phyloP scores from a whole-genome alignment of 1,140 invertebrate genomes.

The Tetramorium parvispinum region DNA sequence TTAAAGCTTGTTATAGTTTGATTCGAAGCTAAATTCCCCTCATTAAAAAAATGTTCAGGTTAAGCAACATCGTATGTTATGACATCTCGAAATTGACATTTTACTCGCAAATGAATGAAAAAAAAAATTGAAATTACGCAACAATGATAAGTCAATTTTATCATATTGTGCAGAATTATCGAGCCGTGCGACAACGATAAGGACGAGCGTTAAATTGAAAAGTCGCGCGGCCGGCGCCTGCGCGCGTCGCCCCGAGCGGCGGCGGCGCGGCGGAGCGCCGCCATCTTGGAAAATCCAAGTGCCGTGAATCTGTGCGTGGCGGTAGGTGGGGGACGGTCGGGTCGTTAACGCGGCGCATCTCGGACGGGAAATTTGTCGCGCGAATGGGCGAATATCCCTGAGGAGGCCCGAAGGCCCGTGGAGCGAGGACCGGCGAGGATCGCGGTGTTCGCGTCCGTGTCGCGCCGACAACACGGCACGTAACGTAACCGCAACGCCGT shows the following conservation, averaged over 20 bases:
- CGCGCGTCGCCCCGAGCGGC: slow-evolving; percentile 31
- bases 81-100: too few relatives aligned
- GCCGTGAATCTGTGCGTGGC: slow-evolving; percentile 81
- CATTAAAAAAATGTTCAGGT: too few relatives aligned
- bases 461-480: slow-evolving; percentile 8
- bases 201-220: not conserved
- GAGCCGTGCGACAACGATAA: too few relatives aligned
- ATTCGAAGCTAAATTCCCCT: too few relatives aligned
- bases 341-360: slow-evolving; percentile 82
- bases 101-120: too few relatives aligned
- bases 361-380: slow-evolving; percentile 81
- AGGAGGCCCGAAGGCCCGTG: not conserved
- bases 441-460: not conserved
- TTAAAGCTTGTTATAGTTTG: too few relatives aligned
- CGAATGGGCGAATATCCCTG: slow-evolving; percentile 83
- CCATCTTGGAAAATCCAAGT: slow-evolving; percentile 83
- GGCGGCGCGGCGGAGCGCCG: slow-evolving; percentile 71
- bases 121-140: too few relatives aligned
- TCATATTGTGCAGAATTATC: too few relatives aligned
- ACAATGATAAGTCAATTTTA: too few relatives aligned
- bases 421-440: slow-evolving; percentile 36
- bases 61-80: too few relatives aligned
- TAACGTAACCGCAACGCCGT: not conserved
- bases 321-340: slow-evolving; percentile 81
- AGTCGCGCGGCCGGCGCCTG: not conserved